Evolutionary conservation across 2,113 vertebrate genomes (phyloP), one percentile per base, ranked within the genome.

Genomic region (Clarias gariepinus): DNA sequence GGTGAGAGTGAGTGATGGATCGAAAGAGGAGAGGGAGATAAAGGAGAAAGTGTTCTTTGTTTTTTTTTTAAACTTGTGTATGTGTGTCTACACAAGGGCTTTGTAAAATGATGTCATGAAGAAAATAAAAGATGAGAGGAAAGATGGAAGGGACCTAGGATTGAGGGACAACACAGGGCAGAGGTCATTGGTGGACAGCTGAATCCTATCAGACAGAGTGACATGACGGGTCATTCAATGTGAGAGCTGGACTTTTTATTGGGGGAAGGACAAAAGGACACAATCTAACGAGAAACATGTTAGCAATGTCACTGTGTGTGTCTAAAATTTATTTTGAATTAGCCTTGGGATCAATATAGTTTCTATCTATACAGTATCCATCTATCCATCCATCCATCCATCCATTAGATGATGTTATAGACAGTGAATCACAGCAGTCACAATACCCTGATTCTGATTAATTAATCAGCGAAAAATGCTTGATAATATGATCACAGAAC

Each of bases 1-100:
- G 98, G 98, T 99, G 94, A 69, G 92, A 41, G 36, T 99, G 94
- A 82, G 25, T 77, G 55, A 71, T 5, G 10, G 7, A 28, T 47
- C 19, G 57, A 28, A 21, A 30, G n/a, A 33, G 33, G n/a, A 21
- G 15, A 74, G 10, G 10, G 23, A 36, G 30, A 60, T 28, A 55
- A 23, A 58, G 60, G 18, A 13, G 55, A 16, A 33, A 33, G 30
- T 2, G 23, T 33, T 23, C 19, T 78, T 61, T n/a, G 10, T 36
- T 30, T 30, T 16, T 36, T 73, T 25, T 33, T 68, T 55, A 12
- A 3, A 25, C 63, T 21, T 28, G 11, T 66, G 4, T 61, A 61
- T 36, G 5, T 80, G 8, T 60, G 28, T 53, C 18, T 36, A 36
- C 23, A 19, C 68, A 73, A 10, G 66, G 47, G 28, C 53, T 12